Evolutionary conservation across 2,888 invertebrate species (phyloP).

Genomic region (Aphrophora alni): DNA sequence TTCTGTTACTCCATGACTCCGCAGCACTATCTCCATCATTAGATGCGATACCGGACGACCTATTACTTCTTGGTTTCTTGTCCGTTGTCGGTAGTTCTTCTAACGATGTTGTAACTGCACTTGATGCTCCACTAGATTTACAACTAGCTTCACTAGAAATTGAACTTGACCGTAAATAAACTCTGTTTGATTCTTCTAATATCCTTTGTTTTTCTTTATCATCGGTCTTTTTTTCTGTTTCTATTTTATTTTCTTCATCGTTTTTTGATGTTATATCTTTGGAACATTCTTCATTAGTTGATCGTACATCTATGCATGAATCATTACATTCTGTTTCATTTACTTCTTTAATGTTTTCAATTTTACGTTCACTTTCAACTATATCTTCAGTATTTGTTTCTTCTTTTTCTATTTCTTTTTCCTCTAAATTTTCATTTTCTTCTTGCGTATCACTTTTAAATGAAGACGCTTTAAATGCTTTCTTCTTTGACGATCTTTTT

Average conservation of each 20-base stretch:
- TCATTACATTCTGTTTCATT: too few species aligned
- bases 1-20: conserved; percentile 38
- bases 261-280: neutral
- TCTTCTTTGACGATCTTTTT: conserved; percentile 45
- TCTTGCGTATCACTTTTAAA: neutral
- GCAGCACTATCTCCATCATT: conserved; percentile 31
- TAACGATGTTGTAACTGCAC: conserved; percentile 28
- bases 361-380: neutral
- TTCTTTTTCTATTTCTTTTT: neutral
- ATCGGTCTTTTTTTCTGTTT: neutral
- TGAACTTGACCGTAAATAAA: conserved; percentile 14
- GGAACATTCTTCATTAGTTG: neutral
- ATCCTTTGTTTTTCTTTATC: neutral
- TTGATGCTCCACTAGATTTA: conserved; percentile 31
- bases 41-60: conserved; percentile 29
- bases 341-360: too few species aligned
- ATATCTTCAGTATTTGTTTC: neutral
- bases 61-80: conserved; percentile 27
- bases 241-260: neutral
- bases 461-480: neutral
- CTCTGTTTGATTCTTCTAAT: neutral
- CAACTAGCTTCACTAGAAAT: conserved; percentile 32
- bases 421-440: neutral
- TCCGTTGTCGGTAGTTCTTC: conserved; percentile 26
- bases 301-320: too few species aligned